Evolutionary conservation across 2,113 vertebrate genomes (phyloP), one percentile per base, ranked within the genome.

Genomic region (Dryoscopus gambensis): DNA sequence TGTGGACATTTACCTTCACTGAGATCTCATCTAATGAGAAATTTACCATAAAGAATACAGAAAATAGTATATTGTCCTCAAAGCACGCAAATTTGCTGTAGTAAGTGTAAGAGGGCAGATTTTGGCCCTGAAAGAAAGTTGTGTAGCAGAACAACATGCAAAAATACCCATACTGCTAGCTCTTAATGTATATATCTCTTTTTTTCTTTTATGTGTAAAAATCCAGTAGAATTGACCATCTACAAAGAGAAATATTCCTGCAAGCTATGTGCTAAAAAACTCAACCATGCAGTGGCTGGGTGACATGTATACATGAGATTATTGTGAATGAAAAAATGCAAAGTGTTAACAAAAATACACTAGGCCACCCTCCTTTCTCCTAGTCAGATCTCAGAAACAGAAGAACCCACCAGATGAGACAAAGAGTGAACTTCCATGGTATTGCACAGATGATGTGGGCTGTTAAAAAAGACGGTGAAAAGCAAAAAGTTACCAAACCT

Each of bases 341-440:
- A 68, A 84, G 3, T 71, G 56, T 64, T 84, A 60, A 55, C 49
- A 78, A 60, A 81, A 92, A 37, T 82, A 24, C 10, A 50, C 15
- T 27, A 42, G 27, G 23, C 20, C 21, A 24, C 7, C 4, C 20
- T 16, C 1, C 6, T 71, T 84, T 82, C 60, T 85, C 42, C 2
- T 49, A n/a, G 8, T 69, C 44, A 76, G 33, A 64, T 42, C 44
- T 89, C 15, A n/a, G 55, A 87, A 91, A 50, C 28, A 59, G n/a
- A 77, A 42, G 35, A 62, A n/a, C 27, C 5, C 37, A 55, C 33
- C 42, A 52, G 56, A 74, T 52, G 21, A 73, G 37, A 28, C 17
- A 42, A 40, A 20, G 15, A 39, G 11, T 0, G 0, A 84, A 39
- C 13, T 86, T n/a, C 15, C 19, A 3, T 70, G 68, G 27, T 15